Evolutionary conservation across 2,113 vertebrate species (phyloP), one percentile per base, ranked within the genome.

Genomic region (Machaerirhynchus nigripectus): DNA sequence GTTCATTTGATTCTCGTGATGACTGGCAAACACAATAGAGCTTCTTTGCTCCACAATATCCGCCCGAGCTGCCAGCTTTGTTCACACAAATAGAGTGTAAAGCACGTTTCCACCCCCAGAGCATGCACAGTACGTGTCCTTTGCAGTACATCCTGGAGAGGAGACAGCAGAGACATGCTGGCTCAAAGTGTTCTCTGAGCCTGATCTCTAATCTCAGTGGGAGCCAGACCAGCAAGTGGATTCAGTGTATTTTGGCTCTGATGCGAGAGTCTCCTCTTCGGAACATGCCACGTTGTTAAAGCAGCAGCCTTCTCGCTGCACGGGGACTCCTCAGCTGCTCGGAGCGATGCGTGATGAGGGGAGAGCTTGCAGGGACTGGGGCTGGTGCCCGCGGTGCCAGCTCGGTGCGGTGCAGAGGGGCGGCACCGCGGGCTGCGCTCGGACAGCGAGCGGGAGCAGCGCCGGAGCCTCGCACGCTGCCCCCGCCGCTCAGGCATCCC

Each of bases 101-200:
- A 93, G 95, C 97, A 97, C 93, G 96, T 97, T 97, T 95, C 96
- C 96, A 96, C 81, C 77, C 95, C 81, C 92, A 86, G 87, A 97
- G 95, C 96, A 97, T 97, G 96, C 93, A 96, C 93, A 94, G 97
- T 96, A 97, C 95, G 97, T 97, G 96, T 96, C 93, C 96, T 95
- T 73, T 67, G 88, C 96, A 94, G 97, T 92, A 95, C 97, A 96
- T 96, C 94, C 95, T 97, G 94, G 93, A 93, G 95, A 93, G 97
- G 95, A 97, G 97, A 89, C 97, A 89, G 92, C 96, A 95, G 93
- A 94, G 94, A 89, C 96, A 85, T 9, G 94, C 96, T 94, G 97
- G 96, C 97, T 97, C 97, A 21, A 55, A 86, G 93, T 90, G 96
- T 97, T 97, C 97, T 90, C 91, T 13, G 59, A 85, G 95, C 89